Evolutionary conservation across 2,797 vertebrate genomes (phyloP).

Genomic region (Rachycentron canadum): DNA sequence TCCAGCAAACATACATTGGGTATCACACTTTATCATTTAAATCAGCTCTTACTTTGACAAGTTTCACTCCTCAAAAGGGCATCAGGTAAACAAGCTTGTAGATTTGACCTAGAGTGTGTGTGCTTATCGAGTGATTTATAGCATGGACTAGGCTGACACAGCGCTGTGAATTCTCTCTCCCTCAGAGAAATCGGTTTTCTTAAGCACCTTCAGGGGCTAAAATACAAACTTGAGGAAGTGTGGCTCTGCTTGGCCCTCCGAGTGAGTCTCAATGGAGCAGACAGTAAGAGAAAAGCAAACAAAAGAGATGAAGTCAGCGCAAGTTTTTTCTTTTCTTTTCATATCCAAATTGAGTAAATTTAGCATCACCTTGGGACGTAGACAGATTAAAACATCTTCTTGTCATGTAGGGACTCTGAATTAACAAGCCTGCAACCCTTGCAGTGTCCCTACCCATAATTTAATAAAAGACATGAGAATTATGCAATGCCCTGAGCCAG

Average conservation of each 20-base stretch:
- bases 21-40: conserved; percentile 72
- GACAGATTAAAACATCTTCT: conserved; percentile 67
- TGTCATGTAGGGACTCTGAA: conserved; percentile 53
- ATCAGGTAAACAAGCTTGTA: conserved; percentile 71
- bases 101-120: conserved; percentile 39
- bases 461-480: conserved; percentile 61
- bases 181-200: conserved; percentile 22
- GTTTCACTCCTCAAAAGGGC: conserved; percentile 73
- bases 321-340: conserved; percentile 33
- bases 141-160: conserved; percentile 54
- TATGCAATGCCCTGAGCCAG: conserved; percentile 41
- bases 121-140: conserved; percentile 58
- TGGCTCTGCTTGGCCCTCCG: conserved; percentile 14
- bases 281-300: conserved; percentile 32
- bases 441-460: conserved; percentile 50
- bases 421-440: conserved; percentile 57
- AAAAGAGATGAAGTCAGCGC: conserved; percentile 37
- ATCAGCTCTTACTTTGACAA: conserved; percentile 65
- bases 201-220: conserved; percentile 22
- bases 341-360: conserved; percentile 57
- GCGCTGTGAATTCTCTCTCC: conserved; percentile 44
- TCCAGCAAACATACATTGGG: conserved; percentile 20
- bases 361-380: conserved; percentile 56
- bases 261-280: conserved; percentile 33
- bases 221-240: conserved; percentile 29